Percentiles rank a stretch among this genome's conserved stretches.
Evolutionary conservation across 2,797 vertebrate species (phyloP).

Genomic region (Lepilemur ruficaudatus): DNA sequence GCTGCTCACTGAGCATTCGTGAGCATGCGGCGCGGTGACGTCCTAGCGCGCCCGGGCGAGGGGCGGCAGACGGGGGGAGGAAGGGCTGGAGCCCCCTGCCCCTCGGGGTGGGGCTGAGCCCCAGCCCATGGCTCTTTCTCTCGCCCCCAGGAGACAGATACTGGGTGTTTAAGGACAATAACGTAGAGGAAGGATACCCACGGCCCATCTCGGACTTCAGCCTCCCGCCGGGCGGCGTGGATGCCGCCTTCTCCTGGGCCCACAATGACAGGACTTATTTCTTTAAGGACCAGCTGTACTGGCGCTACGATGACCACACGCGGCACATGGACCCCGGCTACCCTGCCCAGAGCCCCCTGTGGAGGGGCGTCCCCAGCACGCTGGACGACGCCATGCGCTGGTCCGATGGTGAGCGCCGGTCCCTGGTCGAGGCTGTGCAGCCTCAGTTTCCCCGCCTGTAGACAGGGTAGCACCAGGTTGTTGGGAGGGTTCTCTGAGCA

Average conservation of each 20-base stretch:
- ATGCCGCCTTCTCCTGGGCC: slow-evolving; percentile 95
- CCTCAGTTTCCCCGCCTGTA: neutral
- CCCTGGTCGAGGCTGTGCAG: fast-evolving
- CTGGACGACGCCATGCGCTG: slow-evolving; percentile 96
- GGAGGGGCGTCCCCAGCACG: slow-evolving; percentile 93
- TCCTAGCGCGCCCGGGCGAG: neutral
- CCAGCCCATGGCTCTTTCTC: slow-evolving; percentile 58
- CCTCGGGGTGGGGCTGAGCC: neutral
- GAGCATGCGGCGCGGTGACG: too few relatives aligned
- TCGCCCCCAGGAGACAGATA: slow-evolving; percentile 91
- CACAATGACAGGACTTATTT: slow-evolving; percentile 99
- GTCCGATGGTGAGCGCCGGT: slow-evolving; percentile 93
- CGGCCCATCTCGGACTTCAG: slow-evolving; percentile 95
- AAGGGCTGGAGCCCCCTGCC: neutral
- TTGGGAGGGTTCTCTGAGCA: neutral
- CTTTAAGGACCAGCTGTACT: slow-evolving; percentile 95
- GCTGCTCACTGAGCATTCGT: neutral
- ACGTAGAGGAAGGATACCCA: slow-evolving; percentile 96
- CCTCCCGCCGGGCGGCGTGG: slow-evolving; percentile 91
- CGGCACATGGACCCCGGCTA: slow-evolving; percentile 94
- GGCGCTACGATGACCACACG: slow-evolving; percentile 94
- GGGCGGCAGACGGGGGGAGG: fast-evolving
- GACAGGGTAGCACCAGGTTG: too few relatives aligned
- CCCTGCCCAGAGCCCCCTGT: slow-evolving; percentile 90
- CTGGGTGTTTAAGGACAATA: slow-evolving; percentile 98